Base-by-base conservation (phyloP, 2,888 invertebrate species). In the Sinhomidia bicolor region DNA sequence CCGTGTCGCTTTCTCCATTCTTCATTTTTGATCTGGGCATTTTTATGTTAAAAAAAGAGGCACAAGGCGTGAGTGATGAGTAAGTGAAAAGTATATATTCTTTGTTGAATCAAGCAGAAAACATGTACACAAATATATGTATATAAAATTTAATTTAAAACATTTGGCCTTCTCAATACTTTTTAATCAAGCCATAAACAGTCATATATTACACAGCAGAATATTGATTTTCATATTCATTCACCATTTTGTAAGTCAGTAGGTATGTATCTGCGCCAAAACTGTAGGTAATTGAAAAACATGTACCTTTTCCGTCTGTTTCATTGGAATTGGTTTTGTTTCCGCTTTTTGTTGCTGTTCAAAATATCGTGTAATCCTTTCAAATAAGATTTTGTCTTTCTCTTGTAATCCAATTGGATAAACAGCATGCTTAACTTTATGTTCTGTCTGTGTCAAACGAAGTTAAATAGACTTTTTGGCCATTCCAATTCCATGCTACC, bases 341-440 rank as follows among this genome's bases (percentile, higher is more conserved):
- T 36, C 26, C 62, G 2, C 62, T 7, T 41, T 68, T 71, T 36
- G 32, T 36, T n/a, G 2, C 36, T 17, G 23, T 44, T 23, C 17
- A 26, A 47, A 47, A 60, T 51, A 51, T 1, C 26, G 23, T 51
- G 47, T 74, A 81, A 81, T 81, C 80, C 80, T 44, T 81, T 20
- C 41, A 79, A 60, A 79, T 41, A 44, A n/a, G 47, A 81, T 81
- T 62, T 62, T 62, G 65, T 81, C 44, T 62, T 17, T 23, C n/a
- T 47, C 26, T 47, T 62, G 80, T 81, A 81, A 81, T 81, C 44
- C 80, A 81, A 65, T 81, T 41, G 7, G n/a, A 6, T 6, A 78
- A 0, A 1, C 36, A 26, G 12, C 44, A 20, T 78, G 79, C 57
- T 57, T 62, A 76, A 36, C 36, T 36, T n/a, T 68, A 14, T 32